phyloP scores from a whole-genome alignment of 2,797 vertebrate genomes.

The Semaprochilodus insignis region DNA sequence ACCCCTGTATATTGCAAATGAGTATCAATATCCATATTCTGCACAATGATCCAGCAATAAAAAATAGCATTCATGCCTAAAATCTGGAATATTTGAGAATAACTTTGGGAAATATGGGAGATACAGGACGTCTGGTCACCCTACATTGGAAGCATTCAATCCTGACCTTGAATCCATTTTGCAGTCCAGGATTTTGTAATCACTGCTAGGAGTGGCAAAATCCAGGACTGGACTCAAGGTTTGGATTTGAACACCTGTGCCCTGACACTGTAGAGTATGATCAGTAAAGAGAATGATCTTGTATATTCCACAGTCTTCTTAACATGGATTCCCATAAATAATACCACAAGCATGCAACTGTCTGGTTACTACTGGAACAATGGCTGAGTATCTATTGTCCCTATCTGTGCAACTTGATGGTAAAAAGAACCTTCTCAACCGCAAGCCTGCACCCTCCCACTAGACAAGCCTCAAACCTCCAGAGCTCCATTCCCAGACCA shows the following conservation, averaged over 20 bases:
- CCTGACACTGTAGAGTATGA: too few relatives aligned
- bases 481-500: conserved; percentile 59
- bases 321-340: conserved; percentile 42
- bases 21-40: too few relatives aligned
- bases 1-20: too few relatives aligned
- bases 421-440: conserved; percentile 58
- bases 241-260: too few relatives aligned
- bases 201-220: not conserved
- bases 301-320: not conserved
- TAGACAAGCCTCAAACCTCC: conserved; percentile 59
- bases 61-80: too few relatives aligned
- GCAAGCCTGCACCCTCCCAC: conserved; percentile 58
- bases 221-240: too few relatives aligned
- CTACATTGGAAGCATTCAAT: not conserved
- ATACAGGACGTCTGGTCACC: not conserved
- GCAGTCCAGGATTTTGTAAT: too few relatives aligned
- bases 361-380: conserved; percentile 54
- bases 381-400: conserved; percentile 59
- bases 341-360: conserved; percentile 57
- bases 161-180: too few relatives aligned
- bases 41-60: not conserved
- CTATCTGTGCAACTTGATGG: conserved; percentile 58
- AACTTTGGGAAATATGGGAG: not conserved
- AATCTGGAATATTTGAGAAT: too few relatives aligned
- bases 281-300: not conserved